Conservation (phyloP, 2,113 vertebrate genomes). For the Prietella phreatophila region DNA sequence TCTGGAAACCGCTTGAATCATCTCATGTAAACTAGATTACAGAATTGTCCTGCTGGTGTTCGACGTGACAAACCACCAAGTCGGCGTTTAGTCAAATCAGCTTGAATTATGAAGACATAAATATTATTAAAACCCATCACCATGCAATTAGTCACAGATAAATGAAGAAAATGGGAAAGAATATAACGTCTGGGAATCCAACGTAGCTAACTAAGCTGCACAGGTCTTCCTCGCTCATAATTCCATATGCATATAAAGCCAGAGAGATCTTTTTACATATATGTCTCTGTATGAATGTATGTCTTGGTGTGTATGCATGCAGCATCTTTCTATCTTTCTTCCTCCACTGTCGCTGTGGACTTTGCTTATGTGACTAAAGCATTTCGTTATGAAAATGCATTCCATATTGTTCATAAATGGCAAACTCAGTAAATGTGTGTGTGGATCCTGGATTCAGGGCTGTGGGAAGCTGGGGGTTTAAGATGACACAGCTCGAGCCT, state of each 20-base stretch:
- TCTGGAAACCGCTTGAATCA: slow-evolving; percentile 40
- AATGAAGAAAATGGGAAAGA: not conserved
- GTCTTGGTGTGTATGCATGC: not conserved
- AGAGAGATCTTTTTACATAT: not conserved
- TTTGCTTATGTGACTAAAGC: not conserved
- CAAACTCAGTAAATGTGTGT: not conserved
- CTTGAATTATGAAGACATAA: not conserved
- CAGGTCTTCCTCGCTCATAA: not conserved
- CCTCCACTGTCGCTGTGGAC: not conserved
- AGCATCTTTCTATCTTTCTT: not conserved
- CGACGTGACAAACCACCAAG: slow-evolving; percentile 3
- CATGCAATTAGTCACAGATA: not conserved
- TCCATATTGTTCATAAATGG: not conserved
- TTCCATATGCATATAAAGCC: not conserved
- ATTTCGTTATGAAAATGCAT: not conserved
- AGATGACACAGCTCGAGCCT: slow-evolving; percentile 47
- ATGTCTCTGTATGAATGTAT: not conserved
- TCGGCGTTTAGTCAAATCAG: slow-evolving; percentile 22
- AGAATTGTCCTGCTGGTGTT: slow-evolving; percentile 21
- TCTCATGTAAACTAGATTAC: slow-evolving; percentile 37
- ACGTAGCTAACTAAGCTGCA: not conserved
- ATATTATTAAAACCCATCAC: not conserved
- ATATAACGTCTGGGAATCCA: not conserved
- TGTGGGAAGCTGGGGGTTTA: slow-evolving; percentile 57
- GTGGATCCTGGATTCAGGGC: slow-evolving; percentile 42